phyloP scores from a whole-genome alignment of 1,140 invertebrate species.

The Saccostrea cuccullata region DNA sequence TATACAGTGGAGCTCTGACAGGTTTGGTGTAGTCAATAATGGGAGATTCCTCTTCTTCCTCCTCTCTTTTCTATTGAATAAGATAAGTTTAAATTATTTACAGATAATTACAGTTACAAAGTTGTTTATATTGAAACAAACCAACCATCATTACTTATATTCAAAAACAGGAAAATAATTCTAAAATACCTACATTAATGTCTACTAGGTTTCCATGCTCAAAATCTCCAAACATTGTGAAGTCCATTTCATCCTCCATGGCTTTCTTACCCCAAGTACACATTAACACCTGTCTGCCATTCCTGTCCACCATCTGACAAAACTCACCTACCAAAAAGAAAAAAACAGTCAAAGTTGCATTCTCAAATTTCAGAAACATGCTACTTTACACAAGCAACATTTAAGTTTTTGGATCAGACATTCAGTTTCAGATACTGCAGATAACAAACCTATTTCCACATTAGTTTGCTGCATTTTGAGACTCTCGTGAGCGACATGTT shows the following conservation, averaged over 20 bases:
- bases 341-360: not conserved
- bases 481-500: slow-evolving; percentile 79
- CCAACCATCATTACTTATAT: too few relatives aligned
- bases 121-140: too few relatives aligned
- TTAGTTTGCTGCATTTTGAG: slow-evolving; percentile 75
- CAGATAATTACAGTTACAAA: too few relatives aligned
- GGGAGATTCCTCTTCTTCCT: slow-evolving; percentile 37
- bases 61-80: slow-evolving; percentile 1
- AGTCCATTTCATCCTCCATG: slow-evolving; percentile 39
- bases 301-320: slow-evolving; percentile 73
- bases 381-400: not conserved
- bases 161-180: too few relatives aligned
- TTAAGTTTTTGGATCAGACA: not conserved
- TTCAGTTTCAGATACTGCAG: too few relatives aligned
- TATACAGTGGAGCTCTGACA: slow-evolving; percentile 63
- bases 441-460: slow-evolving; percentile 65
- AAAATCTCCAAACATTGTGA: slow-evolving; percentile 7
- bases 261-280: slow-evolving; percentile 71
- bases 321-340: slow-evolving; percentile 68
- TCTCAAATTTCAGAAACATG: not conserved
- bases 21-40: slow-evolving; percentile 67
- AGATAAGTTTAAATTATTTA: not conserved
- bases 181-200: not conserved
- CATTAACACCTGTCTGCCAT: slow-evolving; percentile 73
- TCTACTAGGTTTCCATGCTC: slow-evolving; percentile 3